A percentile compares a stretch with the other conserved stretches of the same genome.
Conservation (phyloP, 2,888 invertebrate genomes). For the Microchrysa polita region DNA sequence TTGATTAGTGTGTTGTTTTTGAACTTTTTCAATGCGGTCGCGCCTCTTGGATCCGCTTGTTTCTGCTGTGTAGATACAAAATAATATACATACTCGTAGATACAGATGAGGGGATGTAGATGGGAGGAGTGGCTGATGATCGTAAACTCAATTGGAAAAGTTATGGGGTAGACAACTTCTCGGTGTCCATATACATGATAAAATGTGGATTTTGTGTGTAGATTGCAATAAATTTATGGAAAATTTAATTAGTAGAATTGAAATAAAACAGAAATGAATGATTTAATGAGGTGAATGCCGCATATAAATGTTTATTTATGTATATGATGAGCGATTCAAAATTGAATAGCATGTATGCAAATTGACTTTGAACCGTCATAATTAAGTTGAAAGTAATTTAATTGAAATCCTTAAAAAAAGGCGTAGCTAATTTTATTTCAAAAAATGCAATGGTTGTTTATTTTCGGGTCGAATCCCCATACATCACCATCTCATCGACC, state of each 20-base stretch:
- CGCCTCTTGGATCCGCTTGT: not conserved
- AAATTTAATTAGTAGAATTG: not conserved
- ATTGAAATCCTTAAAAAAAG: no score
- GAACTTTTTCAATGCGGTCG: not conserved
- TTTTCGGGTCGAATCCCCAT: no score
- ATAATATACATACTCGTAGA: no score
- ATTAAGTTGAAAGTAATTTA: no score
- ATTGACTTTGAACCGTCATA: no score
- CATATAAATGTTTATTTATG: not conserved
- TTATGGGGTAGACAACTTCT: not conserved
- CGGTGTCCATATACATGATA: not conserved
- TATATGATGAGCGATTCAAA: no score
- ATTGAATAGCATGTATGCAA: no score
- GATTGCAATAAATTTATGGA: constrained; percentile 7
- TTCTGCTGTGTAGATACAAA: no score
- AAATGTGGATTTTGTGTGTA: not conserved
- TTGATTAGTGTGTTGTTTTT: not conserved
- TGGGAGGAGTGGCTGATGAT: not conserved
- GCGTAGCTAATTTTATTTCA: no score
- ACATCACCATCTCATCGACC: no score
- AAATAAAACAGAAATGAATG: not conserved
- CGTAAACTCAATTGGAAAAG: constrained; percentile 5
- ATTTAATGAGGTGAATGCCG: constrained; percentile 1
- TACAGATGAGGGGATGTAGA: not conserved
- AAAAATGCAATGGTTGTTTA: no score